A percentile compares a stretch with the other conserved stretches of the same genome.
Conservation (phyloP, 1,140 invertebrate genomes). For the Zaprionus nigranus region DNA sequence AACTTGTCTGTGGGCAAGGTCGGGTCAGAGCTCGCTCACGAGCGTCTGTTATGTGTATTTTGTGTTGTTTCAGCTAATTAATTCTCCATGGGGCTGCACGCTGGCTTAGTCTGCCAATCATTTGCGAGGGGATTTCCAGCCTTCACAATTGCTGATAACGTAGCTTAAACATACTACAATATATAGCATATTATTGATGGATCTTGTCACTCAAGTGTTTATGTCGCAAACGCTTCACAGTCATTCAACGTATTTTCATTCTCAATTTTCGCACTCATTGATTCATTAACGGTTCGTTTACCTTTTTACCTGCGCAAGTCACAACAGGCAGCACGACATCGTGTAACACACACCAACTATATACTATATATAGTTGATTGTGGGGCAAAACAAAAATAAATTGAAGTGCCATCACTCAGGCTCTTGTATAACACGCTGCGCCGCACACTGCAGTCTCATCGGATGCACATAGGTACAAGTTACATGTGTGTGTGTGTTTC, state of each 20-base stretch:
- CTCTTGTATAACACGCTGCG: slow-evolving; percentile 58
- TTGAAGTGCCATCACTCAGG: slow-evolving; percentile 44
- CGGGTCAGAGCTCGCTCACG: neutral
- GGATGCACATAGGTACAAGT: neutral
- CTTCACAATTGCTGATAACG: neutral
- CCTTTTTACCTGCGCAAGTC: slow-evolving; percentile 42
- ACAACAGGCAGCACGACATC: neutral
- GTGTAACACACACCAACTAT: neutral
- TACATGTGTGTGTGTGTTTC: neutral
- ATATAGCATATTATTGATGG: neutral
- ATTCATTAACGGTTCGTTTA: slow-evolving; percentile 63
- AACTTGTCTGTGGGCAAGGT: neutral
- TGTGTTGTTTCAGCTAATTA: slow-evolving; percentile 1
- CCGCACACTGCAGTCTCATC: neutral
- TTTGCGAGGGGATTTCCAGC: neutral
- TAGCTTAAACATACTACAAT: neutral
- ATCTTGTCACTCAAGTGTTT: slow-evolving; percentile 13
- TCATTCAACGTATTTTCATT: neutral
- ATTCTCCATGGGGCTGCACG: neutral
- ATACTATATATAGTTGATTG: neutral
- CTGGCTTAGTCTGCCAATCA: neutral
- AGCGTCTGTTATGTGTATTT: too few species aligned
- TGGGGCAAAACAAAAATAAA: too few species aligned
- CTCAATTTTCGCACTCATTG: slow-evolving; percentile 21
- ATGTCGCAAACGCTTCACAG: neutral